A percentile compares a stretch with the other conserved stretches of the same genome.
phyloP scores from a whole-genome alignment of 1,140 invertebrate species.

The Papilio xuthus region DNA sequence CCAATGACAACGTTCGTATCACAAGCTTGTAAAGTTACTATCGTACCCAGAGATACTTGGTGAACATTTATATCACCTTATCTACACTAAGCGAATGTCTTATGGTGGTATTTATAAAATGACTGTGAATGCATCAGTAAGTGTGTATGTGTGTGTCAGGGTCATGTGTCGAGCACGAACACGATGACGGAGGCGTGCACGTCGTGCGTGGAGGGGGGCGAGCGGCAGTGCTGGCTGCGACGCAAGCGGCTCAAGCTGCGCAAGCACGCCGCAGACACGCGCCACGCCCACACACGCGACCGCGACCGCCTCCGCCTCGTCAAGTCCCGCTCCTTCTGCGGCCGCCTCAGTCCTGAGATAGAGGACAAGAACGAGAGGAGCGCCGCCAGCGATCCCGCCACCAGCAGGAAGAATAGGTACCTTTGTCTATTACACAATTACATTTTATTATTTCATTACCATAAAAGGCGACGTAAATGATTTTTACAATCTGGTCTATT shows the following conservation, averaged over 20 bases:
- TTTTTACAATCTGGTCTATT: not conserved
- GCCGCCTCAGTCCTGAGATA: constrained; percentile 81
- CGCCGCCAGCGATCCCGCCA: constrained; percentile 83
- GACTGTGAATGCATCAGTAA: not conserved
- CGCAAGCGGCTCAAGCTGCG: constrained; percentile 87
- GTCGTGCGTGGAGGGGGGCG: constrained; percentile 77
- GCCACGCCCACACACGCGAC: not conserved
- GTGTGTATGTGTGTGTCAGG: constrained; percentile 53
- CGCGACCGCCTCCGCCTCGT: constrained; percentile 75
- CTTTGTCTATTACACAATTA: constrained; percentile 18
- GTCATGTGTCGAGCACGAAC: constrained; percentile 83
- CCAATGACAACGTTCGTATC: too few species aligned
- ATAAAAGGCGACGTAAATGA: too few species aligned
- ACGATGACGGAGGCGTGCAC: constrained; percentile 84
- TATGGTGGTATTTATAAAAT: not conserved
- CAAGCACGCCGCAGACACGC: constrained; percentile 45
- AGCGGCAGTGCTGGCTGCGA: constrained; percentile 81
- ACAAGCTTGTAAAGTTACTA: too few species aligned
- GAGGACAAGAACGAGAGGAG: constrained; percentile 81
- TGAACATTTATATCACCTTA: too few species aligned
- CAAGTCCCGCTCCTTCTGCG: constrained; percentile 86
- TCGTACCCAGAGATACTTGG: too few species aligned
- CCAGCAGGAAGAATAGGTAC: constrained; percentile 78
- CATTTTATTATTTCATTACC: too few species aligned
- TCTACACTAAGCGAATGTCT: not conserved